Evolutionary conservation across 2,113 vertebrate genomes (phyloP), one percentile per base, ranked within the genome.

Genomic region (Platysteira castanea): DNA sequence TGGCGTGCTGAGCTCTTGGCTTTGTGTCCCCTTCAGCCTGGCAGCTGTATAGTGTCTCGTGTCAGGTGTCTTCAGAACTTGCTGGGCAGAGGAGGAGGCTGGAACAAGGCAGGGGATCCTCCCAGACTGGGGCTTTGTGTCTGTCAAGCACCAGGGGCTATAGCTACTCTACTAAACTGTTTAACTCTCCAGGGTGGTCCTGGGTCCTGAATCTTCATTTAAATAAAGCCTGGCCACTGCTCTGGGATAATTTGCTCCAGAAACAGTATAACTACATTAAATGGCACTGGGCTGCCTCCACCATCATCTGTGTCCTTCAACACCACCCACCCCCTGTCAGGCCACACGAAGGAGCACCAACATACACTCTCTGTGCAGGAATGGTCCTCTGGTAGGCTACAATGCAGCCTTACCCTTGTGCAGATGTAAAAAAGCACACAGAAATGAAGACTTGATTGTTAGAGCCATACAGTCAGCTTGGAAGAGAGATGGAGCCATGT

Each of bases 301-400:
- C 17, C 26, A 15, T n/a, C 24, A 7, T 70, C 69, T 56, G 28
- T 59, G 11, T 53, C 33, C 28, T 63, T 53, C n/a, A 92, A 31
- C 10, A 80, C 9, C 23, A 50, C 11, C 4, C 9, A 35, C 2
- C 7, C 46, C 26, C 56, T 0, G 0, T 42, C 52, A 41, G 21
- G 4, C n/a, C 8, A 22, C 24, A 42, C 15, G 21, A 47, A 15
- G 28, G 39, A 74, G 3, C 13, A 33, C 0, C 1, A 22, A 49
- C 20, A n/a, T 13, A 16, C 10, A 6, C 22, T 61, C 37, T 42
- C 50, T 2, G 8, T 78, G 11, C 8, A 37, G 37, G 31, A 78
- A 21, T 22, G 26, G 14, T 39, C 7, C 14, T 63, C 70, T 63
- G 15, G 5, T 15, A 16, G 49, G 26, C 23, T 82, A 35, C 11